Evolutionary conservation across 2,797 vertebrate genomes (phyloP).

Genomic region (Nasua narica): DNA sequence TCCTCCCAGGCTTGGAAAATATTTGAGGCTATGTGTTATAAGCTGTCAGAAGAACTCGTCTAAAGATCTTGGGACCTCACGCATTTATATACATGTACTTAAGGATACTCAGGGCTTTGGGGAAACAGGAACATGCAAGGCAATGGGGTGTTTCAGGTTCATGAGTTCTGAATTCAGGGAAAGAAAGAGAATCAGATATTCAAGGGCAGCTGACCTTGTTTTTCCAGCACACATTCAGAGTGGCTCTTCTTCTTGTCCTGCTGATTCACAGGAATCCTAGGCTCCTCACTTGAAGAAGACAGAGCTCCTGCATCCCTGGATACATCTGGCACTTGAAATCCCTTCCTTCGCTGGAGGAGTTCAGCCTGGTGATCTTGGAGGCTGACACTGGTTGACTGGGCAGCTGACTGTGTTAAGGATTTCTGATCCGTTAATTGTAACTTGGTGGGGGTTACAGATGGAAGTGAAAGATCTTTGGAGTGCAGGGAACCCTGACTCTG

Average conservation of each 20-base stretch:
- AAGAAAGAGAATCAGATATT: background rate
- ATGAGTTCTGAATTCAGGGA: background rate
- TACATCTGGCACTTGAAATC: background rate
- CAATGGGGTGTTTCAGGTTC: background rate
- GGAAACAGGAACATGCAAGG: background rate
- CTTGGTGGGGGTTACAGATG: background rate
- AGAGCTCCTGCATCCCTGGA: background rate
- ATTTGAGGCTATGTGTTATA: background rate
- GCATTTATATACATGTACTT: background rate
- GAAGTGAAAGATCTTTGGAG: background rate
- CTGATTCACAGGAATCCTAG: background rate
- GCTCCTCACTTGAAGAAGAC: constrained; percentile 42
- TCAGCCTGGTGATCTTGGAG: background rate
- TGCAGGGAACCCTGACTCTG: background rate
- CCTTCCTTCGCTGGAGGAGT: background rate
- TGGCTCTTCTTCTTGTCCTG: constrained; percentile 4
- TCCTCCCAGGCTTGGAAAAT: background rate
- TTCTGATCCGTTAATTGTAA: background rate
- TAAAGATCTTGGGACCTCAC: background rate
- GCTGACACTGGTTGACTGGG: background rate
- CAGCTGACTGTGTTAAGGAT: background rate
- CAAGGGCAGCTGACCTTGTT: constrained; percentile 47
- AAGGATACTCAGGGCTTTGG: background rate
- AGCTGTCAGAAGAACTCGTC: background rate
- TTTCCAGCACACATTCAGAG: background rate